A percentile compares a stretch with the other conserved stretches of the same genome.
Evolutionary conservation across 2,113 vertebrate genomes (phyloP).

Genomic region (Psittacara wagleri): DNA sequence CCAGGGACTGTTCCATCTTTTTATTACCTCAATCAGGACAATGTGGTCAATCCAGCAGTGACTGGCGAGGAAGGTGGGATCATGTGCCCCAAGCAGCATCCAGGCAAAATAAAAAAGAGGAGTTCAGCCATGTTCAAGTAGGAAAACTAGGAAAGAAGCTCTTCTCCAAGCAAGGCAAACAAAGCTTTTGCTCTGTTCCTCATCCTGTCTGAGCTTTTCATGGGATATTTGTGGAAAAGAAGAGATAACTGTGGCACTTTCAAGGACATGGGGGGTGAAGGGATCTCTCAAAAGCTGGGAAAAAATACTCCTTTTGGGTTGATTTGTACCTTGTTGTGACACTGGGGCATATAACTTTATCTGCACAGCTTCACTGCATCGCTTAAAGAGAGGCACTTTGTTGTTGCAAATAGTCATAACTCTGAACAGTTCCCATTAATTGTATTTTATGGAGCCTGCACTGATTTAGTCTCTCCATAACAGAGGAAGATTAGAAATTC

Average conservation of each 20-base stretch:
- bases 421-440: background rate
- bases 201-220: background rate
- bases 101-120: background rate
- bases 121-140: background rate
- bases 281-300: background rate
- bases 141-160: background rate
- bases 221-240: background rate
- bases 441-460: background rate
- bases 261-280: background rate
- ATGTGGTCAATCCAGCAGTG: background rate
- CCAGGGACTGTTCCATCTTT: background rate
- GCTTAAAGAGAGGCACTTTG: background rate
- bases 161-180: background rate
- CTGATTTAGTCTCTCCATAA: background rate
- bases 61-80: background rate
- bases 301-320: background rate
- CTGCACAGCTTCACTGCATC: background rate
- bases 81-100: background rate
- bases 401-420: background rate
- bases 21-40: background rate
- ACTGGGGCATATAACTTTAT: background rate
- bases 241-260: background rate
- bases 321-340: background rate
- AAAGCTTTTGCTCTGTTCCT: background rate
- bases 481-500: background rate